These are phyloP conservation scores for Lepilemur septentrionalis DNA, from an alignment of 2,797 vertebrate species.

Conservation along the genomic window DNA sequence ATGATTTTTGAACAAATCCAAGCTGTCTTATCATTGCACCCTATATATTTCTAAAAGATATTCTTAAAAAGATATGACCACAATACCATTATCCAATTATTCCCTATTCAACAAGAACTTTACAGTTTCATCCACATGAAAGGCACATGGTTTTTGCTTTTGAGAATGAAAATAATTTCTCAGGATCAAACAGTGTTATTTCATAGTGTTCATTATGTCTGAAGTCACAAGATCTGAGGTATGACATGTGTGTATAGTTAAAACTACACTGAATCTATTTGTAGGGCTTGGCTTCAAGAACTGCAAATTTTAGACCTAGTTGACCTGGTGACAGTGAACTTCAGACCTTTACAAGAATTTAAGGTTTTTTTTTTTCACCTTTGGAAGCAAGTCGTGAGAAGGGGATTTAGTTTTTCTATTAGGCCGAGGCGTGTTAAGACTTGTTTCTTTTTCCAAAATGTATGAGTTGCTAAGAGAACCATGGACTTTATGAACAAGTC, in stretches of 20 bases:
- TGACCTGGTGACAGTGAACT: not conserved
- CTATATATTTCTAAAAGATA: not conserved
- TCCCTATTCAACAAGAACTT: not conserved
- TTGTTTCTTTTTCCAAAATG: conserved; percentile 37
- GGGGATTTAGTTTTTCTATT: conserved; percentile 14
- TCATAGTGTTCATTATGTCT: not conserved
- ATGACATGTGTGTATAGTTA: not conserved
- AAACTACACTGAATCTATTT: not conserved
- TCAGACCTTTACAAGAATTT: not conserved
- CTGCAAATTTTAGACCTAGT: not conserved
- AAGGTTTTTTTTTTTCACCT: not conserved
- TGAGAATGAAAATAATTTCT: not conserved
- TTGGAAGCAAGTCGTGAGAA: not conserved
- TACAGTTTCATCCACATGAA: not conserved
- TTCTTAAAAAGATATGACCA: not conserved
- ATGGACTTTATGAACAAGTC: not conserved
- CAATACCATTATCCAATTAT: not conserved
- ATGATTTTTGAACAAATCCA: conserved; percentile 10
- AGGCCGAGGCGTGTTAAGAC: conserved; percentile 25
- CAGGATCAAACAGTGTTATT: not conserved
- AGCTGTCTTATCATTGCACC: not conserved
- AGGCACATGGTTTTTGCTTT: not conserved
- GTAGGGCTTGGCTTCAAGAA: not conserved
- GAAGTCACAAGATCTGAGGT: not conserved
- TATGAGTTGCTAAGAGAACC: conserved; percentile 14